Evolutionary conservation across 2,113 vertebrate species (phyloP).

Genomic region (Platysteira castanea): DNA sequence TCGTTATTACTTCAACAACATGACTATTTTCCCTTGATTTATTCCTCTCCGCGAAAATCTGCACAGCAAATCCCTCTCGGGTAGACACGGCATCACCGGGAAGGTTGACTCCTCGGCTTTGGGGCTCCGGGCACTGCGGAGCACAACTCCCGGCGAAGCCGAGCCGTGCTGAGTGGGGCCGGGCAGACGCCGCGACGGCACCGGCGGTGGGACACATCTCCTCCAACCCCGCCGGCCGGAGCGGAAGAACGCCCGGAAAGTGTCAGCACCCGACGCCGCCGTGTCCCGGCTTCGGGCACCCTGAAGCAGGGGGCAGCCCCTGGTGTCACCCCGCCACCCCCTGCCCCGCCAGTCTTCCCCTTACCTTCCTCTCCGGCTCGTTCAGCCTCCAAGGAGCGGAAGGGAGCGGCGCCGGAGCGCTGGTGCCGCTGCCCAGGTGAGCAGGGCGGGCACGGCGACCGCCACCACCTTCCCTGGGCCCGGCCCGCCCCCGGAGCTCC

Average conservation of each 20-base stretch:
- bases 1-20: not conserved
- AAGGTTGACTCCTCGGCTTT: not conserved
- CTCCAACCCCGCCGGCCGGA: no score
- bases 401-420: not conserved
- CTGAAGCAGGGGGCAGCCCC: rapidly evolving
- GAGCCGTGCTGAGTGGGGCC: rapidly evolving
- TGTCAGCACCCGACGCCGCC: rapidly evolving
- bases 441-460: not conserved
- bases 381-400: not conserved
- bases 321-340: rapidly evolving
- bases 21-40: not conserved
- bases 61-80: not conserved
- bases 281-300: not conserved
- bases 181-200: no score
- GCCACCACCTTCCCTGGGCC: not conserved
- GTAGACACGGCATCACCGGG: rapidly evolving
- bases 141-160: rapidly evolving
- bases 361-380: not conserved
- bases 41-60: not conserved
- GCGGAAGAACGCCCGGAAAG: rapidly evolving
- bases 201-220: not conserved
- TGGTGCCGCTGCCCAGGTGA: not conserved
- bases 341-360: no score
- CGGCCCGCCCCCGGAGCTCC: not conserved
- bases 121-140: rapidly evolving